These are phyloP conservation scores for Hedya salicella DNA, from an alignment of 2,888 invertebrate species.

Conservation along the genomic window DNA sequence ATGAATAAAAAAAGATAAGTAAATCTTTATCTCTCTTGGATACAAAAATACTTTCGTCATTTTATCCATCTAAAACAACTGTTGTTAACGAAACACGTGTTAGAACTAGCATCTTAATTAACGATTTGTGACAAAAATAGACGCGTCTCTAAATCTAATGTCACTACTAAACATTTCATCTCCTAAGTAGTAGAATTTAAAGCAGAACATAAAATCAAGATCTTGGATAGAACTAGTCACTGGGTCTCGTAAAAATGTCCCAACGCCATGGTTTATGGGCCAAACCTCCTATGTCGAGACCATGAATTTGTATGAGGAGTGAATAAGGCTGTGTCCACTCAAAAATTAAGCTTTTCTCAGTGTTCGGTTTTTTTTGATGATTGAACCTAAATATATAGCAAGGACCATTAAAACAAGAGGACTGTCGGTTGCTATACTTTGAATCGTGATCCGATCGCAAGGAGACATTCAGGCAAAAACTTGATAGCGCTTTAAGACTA, in stretches of 20 bases:
- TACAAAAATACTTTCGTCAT: background rate
- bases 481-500: too few relatives aligned
- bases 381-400: too few relatives aligned
- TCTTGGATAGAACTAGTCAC: slow-evolving; percentile 50
- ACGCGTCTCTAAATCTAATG: slow-evolving; percentile 29
- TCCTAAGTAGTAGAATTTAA: slow-evolving; percentile 61
- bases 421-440: too few relatives aligned
- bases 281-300: slow-evolving; percentile 53
- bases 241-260: slow-evolving; percentile 67
- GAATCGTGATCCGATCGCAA: too few relatives aligned
- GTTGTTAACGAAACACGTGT: background rate
- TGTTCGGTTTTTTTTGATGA: too few relatives aligned
- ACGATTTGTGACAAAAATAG: slow-evolving; percentile 21
- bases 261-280: slow-evolving; percentile 59
- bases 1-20: too few relatives aligned
- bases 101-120: slow-evolving; percentile 2
- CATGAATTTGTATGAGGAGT: slow-evolving; percentile 56
- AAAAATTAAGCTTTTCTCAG: too few relatives aligned
- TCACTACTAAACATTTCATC: slow-evolving; percentile 59
- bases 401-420: too few relatives aligned
- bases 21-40: background rate
- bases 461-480: too few relatives aligned
- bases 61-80: background rate
- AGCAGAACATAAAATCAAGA: slow-evolving; percentile 63
- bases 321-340: slow-evolving; percentile 33